A percentile compares a stretch with the other conserved stretches of the same genome.
Conservation (phyloP, 2,888 invertebrate species). For the Encarsia formosa region DNA sequence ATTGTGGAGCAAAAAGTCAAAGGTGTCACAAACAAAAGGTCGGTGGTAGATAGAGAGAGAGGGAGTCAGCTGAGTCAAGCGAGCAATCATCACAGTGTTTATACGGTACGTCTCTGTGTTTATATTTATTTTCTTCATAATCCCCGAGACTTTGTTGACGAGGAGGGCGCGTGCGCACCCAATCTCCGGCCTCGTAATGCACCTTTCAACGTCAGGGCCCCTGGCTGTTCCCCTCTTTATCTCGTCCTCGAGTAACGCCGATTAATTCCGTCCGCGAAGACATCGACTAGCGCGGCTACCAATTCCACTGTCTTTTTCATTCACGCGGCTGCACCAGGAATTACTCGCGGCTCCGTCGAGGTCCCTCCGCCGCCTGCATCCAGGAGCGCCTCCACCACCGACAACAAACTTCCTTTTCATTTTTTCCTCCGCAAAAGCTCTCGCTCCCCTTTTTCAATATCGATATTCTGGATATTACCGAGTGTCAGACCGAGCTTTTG, state of each 20-base stretch:
- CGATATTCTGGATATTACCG: constrained; percentile 1
- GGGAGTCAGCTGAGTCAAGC: too few relatives aligned
- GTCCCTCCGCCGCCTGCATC: background rate
- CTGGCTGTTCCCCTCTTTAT: constrained; percentile 35
- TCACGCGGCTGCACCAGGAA: constrained; percentile 21
- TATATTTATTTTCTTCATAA: too few relatives aligned
- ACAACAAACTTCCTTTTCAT: constrained; percentile 10
- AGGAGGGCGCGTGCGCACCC: too few relatives aligned
- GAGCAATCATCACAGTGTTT: too few relatives aligned
- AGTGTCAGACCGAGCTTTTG: background rate
- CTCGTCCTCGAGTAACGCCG: constrained; percentile 35
- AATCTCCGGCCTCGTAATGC: constrained; percentile 40
- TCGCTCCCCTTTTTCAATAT: background rate
- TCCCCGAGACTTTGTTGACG: too few relatives aligned
- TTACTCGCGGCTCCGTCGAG: constrained; percentile 1
- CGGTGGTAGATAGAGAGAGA: too few relatives aligned
- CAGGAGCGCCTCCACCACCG: background rate
- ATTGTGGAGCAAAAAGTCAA: too few relatives aligned
- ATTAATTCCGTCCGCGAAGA: constrained; percentile 35
- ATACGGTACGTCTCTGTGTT: too few relatives aligned
- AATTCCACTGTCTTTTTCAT: constrained; percentile 34
- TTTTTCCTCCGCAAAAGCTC: background rate
- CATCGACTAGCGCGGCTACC: constrained; percentile 30
- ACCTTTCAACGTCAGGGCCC: constrained; percentile 43
- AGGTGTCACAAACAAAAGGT: too few relatives aligned